Percentiles rank a stretch among this genome's conserved stretches.
These are phyloP conservation scores for Hydropsyche betteni DNA, from an alignment of 2,888 invertebrate species.

Conservation along the genomic window DNA sequence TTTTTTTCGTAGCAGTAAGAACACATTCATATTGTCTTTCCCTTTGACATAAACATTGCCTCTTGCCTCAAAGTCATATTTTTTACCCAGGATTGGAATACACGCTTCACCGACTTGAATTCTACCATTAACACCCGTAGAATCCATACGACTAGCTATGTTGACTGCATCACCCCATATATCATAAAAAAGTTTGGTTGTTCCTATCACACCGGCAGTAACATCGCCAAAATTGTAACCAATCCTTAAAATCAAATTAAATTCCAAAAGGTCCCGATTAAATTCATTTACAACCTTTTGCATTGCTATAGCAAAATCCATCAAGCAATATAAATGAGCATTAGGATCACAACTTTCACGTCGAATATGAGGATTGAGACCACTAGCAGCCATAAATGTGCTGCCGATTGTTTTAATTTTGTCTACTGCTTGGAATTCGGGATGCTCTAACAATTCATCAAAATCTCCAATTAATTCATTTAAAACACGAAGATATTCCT, in stretches of 20 bases:
- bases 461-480: constrained; percentile 97
- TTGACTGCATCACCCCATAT: constrained; percentile 99
- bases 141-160: constrained; percentile 97
- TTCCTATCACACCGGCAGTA: constrained; percentile 96
- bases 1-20: constrained; percentile 72
- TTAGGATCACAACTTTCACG: constrained; percentile 74
- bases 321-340: constrained; percentile 84
- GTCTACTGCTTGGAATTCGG: constrained; percentile 87
- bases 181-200: constrained; percentile 94
- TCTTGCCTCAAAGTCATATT: constrained; percentile 89
- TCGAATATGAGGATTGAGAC: constrained; percentile 84
- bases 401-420: constrained; percentile 98
- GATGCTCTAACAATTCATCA: constrained; percentile 86
- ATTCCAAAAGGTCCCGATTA: constrained; percentile 89
- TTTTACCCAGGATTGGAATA: constrained; percentile 72
- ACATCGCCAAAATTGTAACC: constrained; percentile 96
- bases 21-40: constrained; percentile 95
- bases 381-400: constrained; percentile 98
- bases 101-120: constrained; percentile 86
- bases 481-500: constrained; percentile 92
- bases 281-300: constrained; percentile 87
- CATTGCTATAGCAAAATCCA: constrained; percentile 94
- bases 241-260: constrained; percentile 85
- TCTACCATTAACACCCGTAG: constrained; percentile 87
- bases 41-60: constrained; percentile 97